Base-by-base conservation (phyloP, 2,113 vertebrate species). In the Orientallactaga bullata region DNA sequence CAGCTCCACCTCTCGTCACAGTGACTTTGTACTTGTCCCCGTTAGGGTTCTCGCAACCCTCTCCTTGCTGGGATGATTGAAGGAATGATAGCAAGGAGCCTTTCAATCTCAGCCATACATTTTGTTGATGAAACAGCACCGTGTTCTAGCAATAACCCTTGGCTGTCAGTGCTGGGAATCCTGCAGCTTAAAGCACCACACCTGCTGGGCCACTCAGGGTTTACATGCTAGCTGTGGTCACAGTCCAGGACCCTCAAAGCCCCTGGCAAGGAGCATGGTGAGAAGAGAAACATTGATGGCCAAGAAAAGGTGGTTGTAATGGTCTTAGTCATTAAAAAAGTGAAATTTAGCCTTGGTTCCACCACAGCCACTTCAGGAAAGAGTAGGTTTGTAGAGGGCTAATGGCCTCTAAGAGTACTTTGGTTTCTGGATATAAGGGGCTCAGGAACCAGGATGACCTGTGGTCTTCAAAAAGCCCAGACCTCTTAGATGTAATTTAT, bases 201-300 rank as follows among this genome's bases (percentile, higher is more conserved):
- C 35, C 30, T 55, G 16, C 35, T 61, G 88, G 47, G 58, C 60
- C 42, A 30, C 37, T 11, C 35, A 7, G 21, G 88, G 11, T 32
- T 63, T 61, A 32, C 35, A 91, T 85, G 92, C 85, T 18, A 0
- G 4, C 39, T 87, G 17, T 26, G 42, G 32, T 76, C 77, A 4
- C 17, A 26, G 94, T 68, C 24, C 7, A 32, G 35, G 60, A 61
- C 55, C 28, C 81, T 9, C 74, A 13, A 80, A 90, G 95, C 95
- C 96, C 78, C 76, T 73, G 79, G 68, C 76, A 78, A 93, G 28
- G 95, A 81, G 68, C 82, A 81, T 89, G 95, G 94, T 93, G 92
- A 94, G 95, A 95, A 82, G 90, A 94, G 87, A 51, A 93, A 79
- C 28, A 71, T 94, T 82, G n/a, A 79, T 68, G 87, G 35, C 72